These are phyloP conservation scores for Mionectes macconnelli DNA, from an alignment of 2,113 vertebrate species.

Conservation along the genomic window DNA sequence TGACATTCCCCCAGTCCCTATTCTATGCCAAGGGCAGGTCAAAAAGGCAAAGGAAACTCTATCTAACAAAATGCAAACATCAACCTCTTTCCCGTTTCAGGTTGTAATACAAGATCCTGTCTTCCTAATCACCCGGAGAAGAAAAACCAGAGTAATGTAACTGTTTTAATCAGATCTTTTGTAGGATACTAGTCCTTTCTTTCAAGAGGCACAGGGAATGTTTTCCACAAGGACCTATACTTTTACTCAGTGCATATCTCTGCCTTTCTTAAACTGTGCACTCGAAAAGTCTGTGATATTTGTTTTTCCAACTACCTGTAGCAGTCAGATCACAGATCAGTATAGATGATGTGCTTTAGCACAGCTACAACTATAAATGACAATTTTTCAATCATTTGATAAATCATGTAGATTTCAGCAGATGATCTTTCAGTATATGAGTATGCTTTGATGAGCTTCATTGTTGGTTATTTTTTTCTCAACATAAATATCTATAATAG, in stretches of 20 bases:
- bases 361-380: background rate
- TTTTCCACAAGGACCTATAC: background rate
- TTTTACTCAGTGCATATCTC: background rate
- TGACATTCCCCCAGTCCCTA: background rate
- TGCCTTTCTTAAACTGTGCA: background rate
- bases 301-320: background rate
- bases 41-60: background rate
- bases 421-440: background rate
- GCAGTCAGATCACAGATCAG: background rate
- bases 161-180: background rate
- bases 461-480: background rate
- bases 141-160: background rate
- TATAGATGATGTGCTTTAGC: background rate
- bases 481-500: background rate
- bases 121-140: background rate
- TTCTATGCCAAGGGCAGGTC: background rate
- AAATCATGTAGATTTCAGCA: background rate
- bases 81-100: background rate
- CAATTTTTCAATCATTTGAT: background rate
- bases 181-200: background rate
- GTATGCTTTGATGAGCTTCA: background rate
- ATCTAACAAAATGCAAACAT: background rate
- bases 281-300: background rate
- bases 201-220: background rate
- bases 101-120: background rate